Evolutionary conservation across 2,797 vertebrate species (phyloP).

Genomic region (Tapirus indicus): DNA sequence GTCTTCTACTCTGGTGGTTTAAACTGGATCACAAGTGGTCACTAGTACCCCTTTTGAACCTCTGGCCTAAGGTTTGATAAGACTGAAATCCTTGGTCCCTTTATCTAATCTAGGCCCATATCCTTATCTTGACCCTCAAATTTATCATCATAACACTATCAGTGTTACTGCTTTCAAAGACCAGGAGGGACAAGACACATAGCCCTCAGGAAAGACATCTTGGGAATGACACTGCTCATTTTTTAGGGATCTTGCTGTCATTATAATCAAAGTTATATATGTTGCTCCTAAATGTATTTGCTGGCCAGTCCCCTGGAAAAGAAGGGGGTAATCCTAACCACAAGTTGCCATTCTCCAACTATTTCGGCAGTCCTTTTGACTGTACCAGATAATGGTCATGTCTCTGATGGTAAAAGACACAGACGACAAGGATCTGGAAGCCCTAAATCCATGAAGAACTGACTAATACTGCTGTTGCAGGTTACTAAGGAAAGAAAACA

Average conservation of each 20-base stretch:
- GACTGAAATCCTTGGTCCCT: constrained; percentile 24
- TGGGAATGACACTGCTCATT: constrained; percentile 22
- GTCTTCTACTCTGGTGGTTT: constrained; percentile 7
- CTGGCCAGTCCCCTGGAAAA: constrained; percentile 12
- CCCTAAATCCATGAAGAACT: constrained; percentile 47
- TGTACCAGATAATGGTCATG: constrained; percentile 10
- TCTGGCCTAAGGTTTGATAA: constrained; percentile 18
- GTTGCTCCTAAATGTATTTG: constrained; percentile 14
- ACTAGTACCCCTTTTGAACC: background rate
- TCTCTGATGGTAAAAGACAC: constrained; percentile 45
- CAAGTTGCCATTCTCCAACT: constrained; percentile 52
- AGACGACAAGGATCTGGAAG: constrained; percentile 39
- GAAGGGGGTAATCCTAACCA: background rate
- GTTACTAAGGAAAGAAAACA: constrained; percentile 25
- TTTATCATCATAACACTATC: background rate
- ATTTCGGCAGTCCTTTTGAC: constrained; percentile 4
- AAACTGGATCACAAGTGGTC: background rate
- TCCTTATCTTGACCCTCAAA: constrained; percentile 29
- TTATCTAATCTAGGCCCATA: constrained; percentile 27
- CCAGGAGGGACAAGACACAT: constrained; percentile 2
- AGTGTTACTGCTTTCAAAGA: constrained; percentile 41
- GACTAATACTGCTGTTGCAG: background rate
- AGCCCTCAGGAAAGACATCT: background rate
- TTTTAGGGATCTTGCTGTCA: constrained; percentile 41
- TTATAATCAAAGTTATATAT: constrained; percentile 27